Conservation (phyloP, 2,797 vertebrate species). For the Avahi laniger region DNA sequence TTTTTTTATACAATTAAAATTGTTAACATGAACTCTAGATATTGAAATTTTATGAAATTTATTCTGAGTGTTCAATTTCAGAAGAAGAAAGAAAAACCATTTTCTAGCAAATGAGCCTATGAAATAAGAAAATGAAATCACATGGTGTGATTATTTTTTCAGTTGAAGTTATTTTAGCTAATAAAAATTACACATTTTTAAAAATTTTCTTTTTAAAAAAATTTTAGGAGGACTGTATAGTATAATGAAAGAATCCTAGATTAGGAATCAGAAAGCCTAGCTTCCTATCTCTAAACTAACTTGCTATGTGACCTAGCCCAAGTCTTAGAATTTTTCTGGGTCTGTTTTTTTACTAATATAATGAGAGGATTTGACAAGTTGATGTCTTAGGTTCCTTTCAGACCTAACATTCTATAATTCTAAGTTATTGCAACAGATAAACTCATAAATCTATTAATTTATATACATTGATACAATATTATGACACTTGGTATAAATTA, state of each 20-base stretch:
- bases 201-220: constrained; percentile 9
- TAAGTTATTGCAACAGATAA: not conserved
- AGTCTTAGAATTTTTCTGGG: not conserved
- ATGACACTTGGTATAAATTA: not conserved
- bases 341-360: constrained; percentile 27
- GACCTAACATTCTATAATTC: not conserved
- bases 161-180: constrained; percentile 47
- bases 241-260: not conserved
- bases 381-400: not conserved
- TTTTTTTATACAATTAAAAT: not conserved
- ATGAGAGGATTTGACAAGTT: constrained; percentile 13
- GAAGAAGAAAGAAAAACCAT: not conserved
- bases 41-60: constrained; percentile 8
- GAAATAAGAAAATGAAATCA: not conserved
- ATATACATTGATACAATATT: not conserved
- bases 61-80: constrained; percentile 33
- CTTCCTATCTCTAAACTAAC: not conserved
- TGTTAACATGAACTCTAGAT: not conserved
- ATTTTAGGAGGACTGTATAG: not conserved
- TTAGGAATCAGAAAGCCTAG: constrained; percentile 26
- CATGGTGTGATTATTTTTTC: constrained; percentile 19
- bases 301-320: not conserved
- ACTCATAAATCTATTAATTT: constrained; percentile 16
- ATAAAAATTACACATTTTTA: not conserved
- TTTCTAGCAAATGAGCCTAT: constrained; percentile 14